Conservation (phyloP, 2,888 invertebrate species). For the Eueremaeus valkanovi region DNA sequence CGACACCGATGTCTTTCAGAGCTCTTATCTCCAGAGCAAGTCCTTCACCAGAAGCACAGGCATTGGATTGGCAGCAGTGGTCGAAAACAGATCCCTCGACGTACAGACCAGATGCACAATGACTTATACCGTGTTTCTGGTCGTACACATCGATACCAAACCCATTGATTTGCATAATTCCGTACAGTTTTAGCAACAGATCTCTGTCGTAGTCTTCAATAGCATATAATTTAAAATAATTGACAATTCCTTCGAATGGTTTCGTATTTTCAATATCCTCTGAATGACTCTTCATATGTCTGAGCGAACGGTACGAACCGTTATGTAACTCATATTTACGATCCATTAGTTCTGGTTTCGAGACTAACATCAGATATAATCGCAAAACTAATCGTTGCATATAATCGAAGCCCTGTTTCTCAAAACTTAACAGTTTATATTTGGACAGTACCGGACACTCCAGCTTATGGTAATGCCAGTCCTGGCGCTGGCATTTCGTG, state of each 20-base stretch:
- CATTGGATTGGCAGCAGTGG: constrained; percentile 37
- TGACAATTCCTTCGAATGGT: constrained; percentile 35
- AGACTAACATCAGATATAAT: constrained; percentile 19
- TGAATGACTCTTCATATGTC: constrained; percentile 39
- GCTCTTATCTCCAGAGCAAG: constrained; percentile 35
- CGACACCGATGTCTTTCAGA: constrained; percentile 13
- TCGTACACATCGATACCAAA: constrained; percentile 39
- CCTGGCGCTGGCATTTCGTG: constrained; percentile 17
- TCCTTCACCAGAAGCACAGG: constrained; percentile 37
- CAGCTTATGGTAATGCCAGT: constrained; percentile 29
- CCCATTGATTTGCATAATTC: constrained; percentile 38
- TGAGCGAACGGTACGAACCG: constrained; percentile 20
- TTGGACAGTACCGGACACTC: constrained; percentile 32
- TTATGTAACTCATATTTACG: constrained; percentile 35
- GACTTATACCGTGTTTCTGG: background rate
- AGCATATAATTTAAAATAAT: constrained; percentile 39
- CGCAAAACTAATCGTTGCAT: constrained; percentile 38
- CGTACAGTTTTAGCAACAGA: constrained; percentile 32
- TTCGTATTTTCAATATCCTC: constrained; percentile 19
- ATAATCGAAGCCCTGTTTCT: constrained; percentile 38
- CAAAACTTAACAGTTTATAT: constrained; percentile 38
- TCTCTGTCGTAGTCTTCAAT: constrained; percentile 27
- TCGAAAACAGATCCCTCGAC: constrained; percentile 39
- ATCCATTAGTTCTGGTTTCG: constrained; percentile 19
- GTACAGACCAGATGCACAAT: constrained; percentile 38